Evolutionary conservation across 1,140 invertebrate species (phyloP).

Genomic region (Drosophila leontia): DNA sequence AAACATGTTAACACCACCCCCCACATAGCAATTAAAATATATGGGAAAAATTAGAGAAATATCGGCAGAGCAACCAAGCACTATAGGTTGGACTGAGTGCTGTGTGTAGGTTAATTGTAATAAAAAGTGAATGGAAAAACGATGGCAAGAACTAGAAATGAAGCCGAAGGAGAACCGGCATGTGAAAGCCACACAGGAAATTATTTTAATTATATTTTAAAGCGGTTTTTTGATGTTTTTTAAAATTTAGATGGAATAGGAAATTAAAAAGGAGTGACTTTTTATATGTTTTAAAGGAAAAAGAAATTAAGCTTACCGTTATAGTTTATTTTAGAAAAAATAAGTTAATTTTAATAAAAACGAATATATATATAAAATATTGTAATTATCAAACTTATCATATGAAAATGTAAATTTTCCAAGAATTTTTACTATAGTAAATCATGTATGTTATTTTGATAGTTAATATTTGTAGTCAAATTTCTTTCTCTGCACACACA

Average conservation of each 20-base stretch:
- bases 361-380: no score
- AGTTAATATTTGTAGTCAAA: no score
- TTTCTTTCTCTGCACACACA: conserved; percentile 1
- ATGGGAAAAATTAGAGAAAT: conserved; percentile 4
- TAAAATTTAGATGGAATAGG: no score
- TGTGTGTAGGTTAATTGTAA: conserved; percentile 36
- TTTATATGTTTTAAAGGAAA: no score
- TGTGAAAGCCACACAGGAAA: conserved; percentile 53
- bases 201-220: neutral
- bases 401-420: no score
- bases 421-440: no score
- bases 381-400: no score
- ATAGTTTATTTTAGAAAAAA: no score
- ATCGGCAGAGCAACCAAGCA: neutral
- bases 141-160: conserved; percentile 35
- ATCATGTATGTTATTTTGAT: no score
- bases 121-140: conserved; percentile 65
- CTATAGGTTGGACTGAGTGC: neutral
- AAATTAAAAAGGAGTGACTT: no score
- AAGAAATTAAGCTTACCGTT: no score
- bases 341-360: no score
- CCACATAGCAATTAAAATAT: conserved; percentile 44
- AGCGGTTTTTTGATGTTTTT: neutral
- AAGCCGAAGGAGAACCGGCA: conserved; percentile 47
- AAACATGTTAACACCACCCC: conserved; percentile 40